These are phyloP conservation scores for Anagrus nilaparvatae DNA, from an alignment of 1,140 invertebrate species.

Conservation along the genomic window DNA sequence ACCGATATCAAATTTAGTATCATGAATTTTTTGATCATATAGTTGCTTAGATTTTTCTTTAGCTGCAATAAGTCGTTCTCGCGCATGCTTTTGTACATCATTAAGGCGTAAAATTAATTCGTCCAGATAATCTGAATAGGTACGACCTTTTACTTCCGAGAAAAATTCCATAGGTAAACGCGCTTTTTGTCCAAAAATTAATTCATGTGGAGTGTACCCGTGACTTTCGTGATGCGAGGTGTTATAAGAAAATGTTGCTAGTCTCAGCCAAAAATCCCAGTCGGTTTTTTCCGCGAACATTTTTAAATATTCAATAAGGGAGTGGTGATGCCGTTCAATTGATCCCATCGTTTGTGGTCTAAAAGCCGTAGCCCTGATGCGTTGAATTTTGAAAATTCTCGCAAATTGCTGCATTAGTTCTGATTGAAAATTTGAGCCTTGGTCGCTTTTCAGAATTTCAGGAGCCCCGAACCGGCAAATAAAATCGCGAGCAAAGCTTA, in stretches of 20 bases:
- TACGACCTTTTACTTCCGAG: too few species aligned
- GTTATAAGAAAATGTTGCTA: too few species aligned
- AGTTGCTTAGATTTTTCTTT: not conserved
- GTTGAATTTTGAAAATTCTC: slow-evolving; percentile 10
- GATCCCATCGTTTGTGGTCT: slow-evolving; percentile 10
- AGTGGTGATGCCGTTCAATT: slow-evolving; percentile 10
- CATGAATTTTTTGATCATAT: not conserved
- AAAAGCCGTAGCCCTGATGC: slow-evolving; percentile 9
- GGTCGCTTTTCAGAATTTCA: too few species aligned
- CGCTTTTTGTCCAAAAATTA: too few species aligned
- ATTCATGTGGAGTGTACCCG: too few species aligned
- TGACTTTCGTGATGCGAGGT: too few species aligned
- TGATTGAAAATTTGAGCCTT: too few species aligned
- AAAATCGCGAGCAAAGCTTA: slow-evolving; percentile 10
- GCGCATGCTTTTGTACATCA: not conserved
- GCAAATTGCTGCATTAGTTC: too few species aligned
- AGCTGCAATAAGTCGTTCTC: not conserved
- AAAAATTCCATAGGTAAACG: too few species aligned
- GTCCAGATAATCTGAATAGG: not conserved
- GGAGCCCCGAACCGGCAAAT: too few species aligned
- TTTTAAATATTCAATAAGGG: slow-evolving; percentile 9
- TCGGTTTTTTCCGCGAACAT: not conserved
- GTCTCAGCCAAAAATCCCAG: too few species aligned
- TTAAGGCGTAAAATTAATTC: not conserved
- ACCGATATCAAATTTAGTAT: too few species aligned